Percentiles rank a stretch among this genome's conserved stretches.
These are phyloP conservation scores for Pangasianodon gigas DNA, from an alignment of 2,113 vertebrate genomes.

Conservation along the genomic window DNA sequence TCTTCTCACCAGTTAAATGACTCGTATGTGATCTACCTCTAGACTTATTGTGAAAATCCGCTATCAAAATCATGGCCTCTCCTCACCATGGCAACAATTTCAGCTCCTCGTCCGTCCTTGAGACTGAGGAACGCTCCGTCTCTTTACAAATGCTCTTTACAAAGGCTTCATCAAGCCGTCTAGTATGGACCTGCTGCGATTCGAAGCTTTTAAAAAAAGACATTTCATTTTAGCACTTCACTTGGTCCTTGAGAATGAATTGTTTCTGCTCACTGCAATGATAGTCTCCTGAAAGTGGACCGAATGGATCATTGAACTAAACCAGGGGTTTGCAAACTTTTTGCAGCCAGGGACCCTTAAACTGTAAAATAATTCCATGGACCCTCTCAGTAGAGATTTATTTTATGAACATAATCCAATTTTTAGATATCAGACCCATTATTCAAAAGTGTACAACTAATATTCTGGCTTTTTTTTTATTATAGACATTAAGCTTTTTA, in stretches of 20 bases:
- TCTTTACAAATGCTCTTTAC: conserved; percentile 10
- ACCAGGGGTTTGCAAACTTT: background rate
- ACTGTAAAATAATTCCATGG: background rate
- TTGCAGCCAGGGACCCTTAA: background rate
- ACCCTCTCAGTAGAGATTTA: background rate
- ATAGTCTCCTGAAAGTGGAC: background rate
- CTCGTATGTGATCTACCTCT: background rate
- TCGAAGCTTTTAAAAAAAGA: background rate
- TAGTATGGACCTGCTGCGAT: background rate
- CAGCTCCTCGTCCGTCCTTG: conserved; percentile 20
- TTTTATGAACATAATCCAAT: background rate
- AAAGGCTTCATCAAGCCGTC: background rate
- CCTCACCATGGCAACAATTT: conserved; percentile 47
- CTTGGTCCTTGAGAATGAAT: background rate
- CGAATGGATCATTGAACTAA: background rate
- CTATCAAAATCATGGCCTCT: conserved; percentile 33
- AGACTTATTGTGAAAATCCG: conserved; percentile 15
- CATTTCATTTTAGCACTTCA: background rate
- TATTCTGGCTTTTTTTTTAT: background rate
- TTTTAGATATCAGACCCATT: background rate
- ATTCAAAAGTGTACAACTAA: background rate
- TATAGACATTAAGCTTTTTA: background rate
- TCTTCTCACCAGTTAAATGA: background rate
- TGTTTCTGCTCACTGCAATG: background rate
- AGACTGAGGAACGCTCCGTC: conserved; percentile 11